Evolutionary conservation across 1,140 invertebrate genomes (phyloP), one percentile per base, ranked within the genome.

Genomic region (Drosophila sp.): DNA sequence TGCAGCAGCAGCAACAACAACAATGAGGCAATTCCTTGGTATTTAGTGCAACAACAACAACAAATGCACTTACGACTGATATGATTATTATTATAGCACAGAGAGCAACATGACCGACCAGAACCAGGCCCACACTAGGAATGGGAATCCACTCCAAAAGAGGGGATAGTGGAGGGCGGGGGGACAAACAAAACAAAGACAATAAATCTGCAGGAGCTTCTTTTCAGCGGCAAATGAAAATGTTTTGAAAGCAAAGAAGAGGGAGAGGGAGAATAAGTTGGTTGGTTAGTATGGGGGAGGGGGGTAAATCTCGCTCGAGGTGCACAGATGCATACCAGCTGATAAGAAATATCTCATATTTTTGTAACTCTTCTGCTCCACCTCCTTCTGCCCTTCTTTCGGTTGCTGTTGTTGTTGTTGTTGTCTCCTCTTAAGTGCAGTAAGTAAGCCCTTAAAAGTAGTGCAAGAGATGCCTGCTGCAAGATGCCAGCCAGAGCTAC

Each of bases 241-340:
- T 89, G 84, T 89, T 89, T 89, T 80, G 77, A 84, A 84, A 80
- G 84, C 83, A 70, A 87, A 77, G 30, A 23, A 63, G 62, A 29
- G 17, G 61, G 44, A 65, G 57, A 23, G 55, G 3, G 17, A 32
- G 17, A 62, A 56, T 33, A 35, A 27, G 55, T n/a, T 17, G 67
- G 72, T 1, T 23, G 17, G 41, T 23, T 17, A 44, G 23, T 25
- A 50, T 47, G 47, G 11, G 60, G 62, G 35, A 60, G 67, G 7
- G 30, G 58, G 60, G 63, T 65, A 75, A 80, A 84, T 78, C 84
- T 78, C 85, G 84, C 84, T 80, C 60, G 77, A 91, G 90, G 90
- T 91, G 90, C 82, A 76, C 86, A 91, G 90, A 91, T 91, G 90
- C 90, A 91, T 91, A 87, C 90, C 85, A 90, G 84, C 90, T 91